These are phyloP conservation scores for Hippocampus abdominalis DNA, from an alignment of 2,113 vertebrate species.

Conservation along the genomic window DNA sequence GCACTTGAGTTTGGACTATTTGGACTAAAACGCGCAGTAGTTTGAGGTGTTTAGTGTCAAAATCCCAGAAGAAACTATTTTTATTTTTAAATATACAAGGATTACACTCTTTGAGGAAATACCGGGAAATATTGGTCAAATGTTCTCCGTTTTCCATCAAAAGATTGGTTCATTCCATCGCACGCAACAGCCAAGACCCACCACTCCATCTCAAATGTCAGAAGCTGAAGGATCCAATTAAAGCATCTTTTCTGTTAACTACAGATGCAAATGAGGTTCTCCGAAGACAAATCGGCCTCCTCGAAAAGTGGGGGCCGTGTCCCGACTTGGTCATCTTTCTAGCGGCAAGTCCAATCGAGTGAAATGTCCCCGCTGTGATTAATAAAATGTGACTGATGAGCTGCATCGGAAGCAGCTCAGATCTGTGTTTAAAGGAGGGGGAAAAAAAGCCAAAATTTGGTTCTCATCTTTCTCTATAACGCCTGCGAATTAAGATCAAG, in stretches of 20 bases:
- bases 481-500: not conserved
- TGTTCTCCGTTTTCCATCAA: not conserved
- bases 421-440: not conserved
- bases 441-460: not conserved
- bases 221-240: not conserved
- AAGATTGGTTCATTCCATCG: not conserved
- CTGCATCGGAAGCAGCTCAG: not conserved
- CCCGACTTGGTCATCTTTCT: not conserved
- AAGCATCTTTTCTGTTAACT: not conserved
- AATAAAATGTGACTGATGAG: slow-evolving; percentile 8
- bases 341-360: not conserved
- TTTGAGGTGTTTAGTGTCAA: no score
- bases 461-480: not conserved
- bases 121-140: not conserved
- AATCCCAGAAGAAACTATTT: no score
- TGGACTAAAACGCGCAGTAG: not conserved
- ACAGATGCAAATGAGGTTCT: slow-evolving; percentile 6
- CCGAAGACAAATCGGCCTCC: slow-evolving; percentile 5
- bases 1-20: not conserved
- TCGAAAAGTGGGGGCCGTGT: not conserved
- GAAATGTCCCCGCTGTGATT: slow-evolving; percentile 6
- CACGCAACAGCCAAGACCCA: not conserved
- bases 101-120: not conserved
- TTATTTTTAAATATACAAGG: no score
- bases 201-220: slow-evolving; percentile 7